A percentile compares a stretch with the other conserved stretches of the same genome.
phyloP scores from a whole-genome alignment of 1,140 invertebrate species.

The Orius insidiosus region DNA sequence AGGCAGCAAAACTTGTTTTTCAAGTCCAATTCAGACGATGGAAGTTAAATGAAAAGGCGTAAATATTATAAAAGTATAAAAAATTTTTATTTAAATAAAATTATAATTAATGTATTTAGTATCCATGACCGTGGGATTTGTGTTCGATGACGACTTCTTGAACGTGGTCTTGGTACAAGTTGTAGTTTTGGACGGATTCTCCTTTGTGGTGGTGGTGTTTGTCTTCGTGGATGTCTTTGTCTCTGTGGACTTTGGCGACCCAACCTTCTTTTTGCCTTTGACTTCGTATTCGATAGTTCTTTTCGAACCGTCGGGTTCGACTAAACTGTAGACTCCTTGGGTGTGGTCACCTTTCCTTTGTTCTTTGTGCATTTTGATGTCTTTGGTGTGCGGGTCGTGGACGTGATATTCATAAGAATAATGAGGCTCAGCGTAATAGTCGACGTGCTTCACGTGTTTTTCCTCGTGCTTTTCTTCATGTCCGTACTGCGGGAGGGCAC shows the following conservation, averaged over 20 bases:
- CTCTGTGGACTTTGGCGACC: slow-evolving; percentile 19
- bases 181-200: too few species aligned
- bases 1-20: too few species aligned
- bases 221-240: slow-evolving; percentile 4
- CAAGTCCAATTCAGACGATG: too few species aligned
- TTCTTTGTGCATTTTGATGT: slow-evolving; percentile 24
- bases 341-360: slow-evolving; percentile 18
- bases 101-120: too few species aligned
- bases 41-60: too few species aligned
- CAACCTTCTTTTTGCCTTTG: slow-evolving; percentile 20
- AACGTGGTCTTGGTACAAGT: too few species aligned
- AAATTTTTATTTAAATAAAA: too few species aligned
- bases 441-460: not conserved
- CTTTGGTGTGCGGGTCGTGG: slow-evolving; percentile 23
- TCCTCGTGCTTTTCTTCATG: too few species aligned
- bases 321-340: slow-evolving; percentile 17
- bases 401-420: slow-evolving; percentile 25
- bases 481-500: too few species aligned
- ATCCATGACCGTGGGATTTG: too few species aligned
- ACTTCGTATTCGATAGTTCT: slow-evolving; percentile 22
- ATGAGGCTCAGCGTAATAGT: slow-evolving; percentile 11
- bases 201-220: slow-evolving; percentile 6
- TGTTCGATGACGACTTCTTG: too few species aligned
- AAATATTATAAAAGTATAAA: too few species aligned
- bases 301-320: slow-evolving; percentile 22